Evolutionary conservation across 2,888 invertebrate species (phyloP).

Genomic region (Lycophotia porphyrea): DNA sequence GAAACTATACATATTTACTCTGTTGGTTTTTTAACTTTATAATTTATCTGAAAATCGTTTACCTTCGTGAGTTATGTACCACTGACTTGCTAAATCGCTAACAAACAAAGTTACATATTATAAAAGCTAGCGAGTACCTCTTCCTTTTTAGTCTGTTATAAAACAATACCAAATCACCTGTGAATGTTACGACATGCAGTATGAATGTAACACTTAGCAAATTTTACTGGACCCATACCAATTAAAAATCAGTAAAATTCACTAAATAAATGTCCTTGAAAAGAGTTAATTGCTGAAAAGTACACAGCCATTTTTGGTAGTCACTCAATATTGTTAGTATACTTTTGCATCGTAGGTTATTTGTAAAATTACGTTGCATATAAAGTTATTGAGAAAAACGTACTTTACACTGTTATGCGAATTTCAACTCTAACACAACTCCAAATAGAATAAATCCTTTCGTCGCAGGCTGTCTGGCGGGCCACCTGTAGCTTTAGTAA

Average conservation of each 20-base stretch:
- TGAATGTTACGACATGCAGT: constrained; percentile 40
- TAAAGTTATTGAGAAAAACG: constrained; percentile 45
- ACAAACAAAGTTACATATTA: background rate
- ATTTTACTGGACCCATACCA: constrained; percentile 21
- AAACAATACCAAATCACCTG: constrained; percentile 6
- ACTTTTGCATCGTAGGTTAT: constrained; percentile 17
- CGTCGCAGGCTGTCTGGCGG: constrained; percentile 33
- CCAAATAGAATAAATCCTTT: constrained; percentile 46
- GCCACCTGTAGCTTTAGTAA: constrained; percentile 50
- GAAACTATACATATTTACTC: background rate
- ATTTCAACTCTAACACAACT: constrained; percentile 47
- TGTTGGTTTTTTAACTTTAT: background rate
- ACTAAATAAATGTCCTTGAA: constrained; percentile 26
- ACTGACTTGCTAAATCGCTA: constrained; percentile 2
- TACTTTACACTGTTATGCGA: constrained; percentile 48
- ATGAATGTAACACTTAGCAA: constrained; percentile 27
- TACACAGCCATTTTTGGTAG: background rate
- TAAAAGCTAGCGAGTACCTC: background rate
- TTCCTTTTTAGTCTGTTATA: constrained; percentile 6
- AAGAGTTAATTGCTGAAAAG: constrained; percentile 7
- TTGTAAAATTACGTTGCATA: constrained; percentile 34
- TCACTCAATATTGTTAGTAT: constrained; percentile 31
- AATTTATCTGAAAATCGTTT: background rate
- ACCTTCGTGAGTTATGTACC: background rate
- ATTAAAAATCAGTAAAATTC: constrained; percentile 20